A percentile compares a stretch with the other conserved stretches of the same genome.
phyloP scores from a whole-genome alignment of 2,888 invertebrate genomes.

The Ptilodon capucinus region DNA sequence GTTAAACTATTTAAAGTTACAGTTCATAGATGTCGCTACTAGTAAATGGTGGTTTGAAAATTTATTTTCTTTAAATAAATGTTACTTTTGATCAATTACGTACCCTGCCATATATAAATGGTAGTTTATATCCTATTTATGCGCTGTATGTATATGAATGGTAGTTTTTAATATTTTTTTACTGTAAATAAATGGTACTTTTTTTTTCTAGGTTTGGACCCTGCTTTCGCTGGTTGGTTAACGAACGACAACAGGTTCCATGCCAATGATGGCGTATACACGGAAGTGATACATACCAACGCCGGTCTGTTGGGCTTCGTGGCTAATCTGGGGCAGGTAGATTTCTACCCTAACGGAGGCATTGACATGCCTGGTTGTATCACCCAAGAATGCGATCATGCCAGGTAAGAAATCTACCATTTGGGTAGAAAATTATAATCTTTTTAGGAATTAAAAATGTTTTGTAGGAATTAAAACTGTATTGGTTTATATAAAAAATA shows the following conservation, averaged over 20 bases:
- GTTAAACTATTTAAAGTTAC: not conserved
- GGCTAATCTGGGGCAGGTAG: slow-evolving; percentile 7
- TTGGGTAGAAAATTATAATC: not conserved
- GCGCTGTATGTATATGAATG: too few relatives aligned
- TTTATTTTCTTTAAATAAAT: too few relatives aligned
- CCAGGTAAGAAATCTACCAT: slow-evolving; percentile 12
- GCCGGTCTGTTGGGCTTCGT: slow-evolving; percentile 9
- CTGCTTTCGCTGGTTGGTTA: slow-evolving; percentile 20
- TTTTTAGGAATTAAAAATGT: too few relatives aligned
- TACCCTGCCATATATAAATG: too few relatives aligned
- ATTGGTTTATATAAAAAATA: too few relatives aligned
- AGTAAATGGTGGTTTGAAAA: not conserved
- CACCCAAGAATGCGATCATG: slow-evolving; percentile 19
- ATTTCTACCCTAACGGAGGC: slow-evolving; percentile 24
- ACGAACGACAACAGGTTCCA: slow-evolving; percentile 10
- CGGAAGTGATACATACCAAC: slow-evolving; percentile 22
- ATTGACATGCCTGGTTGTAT: slow-evolving; percentile 16
- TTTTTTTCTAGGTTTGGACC: slow-evolving; percentile 15
- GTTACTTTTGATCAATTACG: too few relatives aligned
- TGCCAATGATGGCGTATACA: slow-evolving; percentile 11
- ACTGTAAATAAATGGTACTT: too few relatives aligned
- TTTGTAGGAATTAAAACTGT: too few relatives aligned
- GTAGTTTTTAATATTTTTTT: too few relatives aligned
- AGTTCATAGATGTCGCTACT: not conserved
- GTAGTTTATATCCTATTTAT: too few relatives aligned